Percentiles rank a stretch among this genome's conserved stretches.
These are phyloP conservation scores for Scaptodrosophila lebanonensis DNA, from an alignment of 1,140 invertebrate species.

Conservation along the genomic window DNA sequence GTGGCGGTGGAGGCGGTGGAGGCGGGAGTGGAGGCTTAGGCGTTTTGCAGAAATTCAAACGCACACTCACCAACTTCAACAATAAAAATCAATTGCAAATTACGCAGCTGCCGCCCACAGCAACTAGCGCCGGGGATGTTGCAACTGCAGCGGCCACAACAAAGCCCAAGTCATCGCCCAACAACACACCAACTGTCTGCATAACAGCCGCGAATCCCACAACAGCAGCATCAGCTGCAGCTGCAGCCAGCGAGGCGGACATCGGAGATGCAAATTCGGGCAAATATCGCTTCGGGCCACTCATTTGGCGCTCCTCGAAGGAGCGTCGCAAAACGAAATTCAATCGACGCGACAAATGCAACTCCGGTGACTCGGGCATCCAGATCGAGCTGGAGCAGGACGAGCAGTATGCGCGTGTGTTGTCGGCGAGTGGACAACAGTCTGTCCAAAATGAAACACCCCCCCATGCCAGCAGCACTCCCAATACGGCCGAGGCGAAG, in stretches of 20 bases:
- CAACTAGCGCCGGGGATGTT: slow-evolving; percentile 47
- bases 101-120: slow-evolving; percentile 6
- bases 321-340: slow-evolving; percentile 85
- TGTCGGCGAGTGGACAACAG: not conserved
- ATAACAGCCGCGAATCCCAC: slow-evolving; percentile 35
- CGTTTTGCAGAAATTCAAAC: slow-evolving; percentile 84
- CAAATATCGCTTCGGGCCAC: slow-evolving; percentile 81
- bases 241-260: slow-evolving; percentile 5
- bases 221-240: not conserved
- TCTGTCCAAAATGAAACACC: too few species aligned
- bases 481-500: slow-evolving; percentile 23
- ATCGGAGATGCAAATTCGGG: slow-evolving; percentile 31
- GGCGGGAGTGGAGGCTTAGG: slow-evolving; percentile 50
- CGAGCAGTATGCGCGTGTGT: slow-evolving; percentile 51
- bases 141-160: not conserved
- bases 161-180: slow-evolving; percentile 45
- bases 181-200: slow-evolving; percentile 75
- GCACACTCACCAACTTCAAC: slow-evolving; percentile 81
- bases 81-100: slow-evolving; percentile 58
- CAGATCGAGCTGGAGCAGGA: slow-evolving; percentile 81
- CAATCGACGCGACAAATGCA: slow-evolving; percentile 84
- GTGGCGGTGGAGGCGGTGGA: not conserved
- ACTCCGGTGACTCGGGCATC: slow-evolving; percentile 86
- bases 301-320: slow-evolving; percentile 85
- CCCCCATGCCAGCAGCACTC: not conserved